Conservation (phyloP, 2,797 vertebrate species). For the Hydrocynus forskahlii region DNA sequence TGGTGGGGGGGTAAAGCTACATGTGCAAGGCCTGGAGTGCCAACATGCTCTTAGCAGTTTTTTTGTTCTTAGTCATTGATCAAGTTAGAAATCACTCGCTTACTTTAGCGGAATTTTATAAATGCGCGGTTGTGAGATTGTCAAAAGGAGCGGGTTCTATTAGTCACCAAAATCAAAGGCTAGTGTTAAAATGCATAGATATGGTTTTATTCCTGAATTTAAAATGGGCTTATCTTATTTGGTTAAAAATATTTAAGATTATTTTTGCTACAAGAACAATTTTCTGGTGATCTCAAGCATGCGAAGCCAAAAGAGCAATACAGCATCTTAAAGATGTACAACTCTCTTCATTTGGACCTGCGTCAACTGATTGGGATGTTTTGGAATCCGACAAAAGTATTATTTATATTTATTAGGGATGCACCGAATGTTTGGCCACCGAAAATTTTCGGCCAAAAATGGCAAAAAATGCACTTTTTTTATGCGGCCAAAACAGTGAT, state of each 20-base stretch:
- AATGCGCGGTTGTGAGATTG: neutral
- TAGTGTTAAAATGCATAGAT: constrained; percentile 20
- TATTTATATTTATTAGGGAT: neutral
- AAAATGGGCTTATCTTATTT: constrained; percentile 22
- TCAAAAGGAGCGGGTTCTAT: constrained; percentile 1
- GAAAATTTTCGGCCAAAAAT: no score
- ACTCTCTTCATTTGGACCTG: constrained; percentile 1
- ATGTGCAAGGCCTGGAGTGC: constrained; percentile 49
- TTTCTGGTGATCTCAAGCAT: constrained; percentile 18
- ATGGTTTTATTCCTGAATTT: constrained; percentile 4
- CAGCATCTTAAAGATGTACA: neutral
- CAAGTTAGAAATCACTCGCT: neutral
- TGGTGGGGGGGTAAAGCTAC: constrained; percentile 42
- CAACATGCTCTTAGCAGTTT: constrained; percentile 66
- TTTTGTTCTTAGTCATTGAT: constrained; percentile 15
- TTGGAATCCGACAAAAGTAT: neutral
- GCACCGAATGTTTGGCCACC: no score
- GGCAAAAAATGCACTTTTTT: no score
- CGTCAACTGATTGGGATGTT: neutral
- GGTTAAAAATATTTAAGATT: constrained; percentile 1
- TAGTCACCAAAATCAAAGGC: constrained; percentile 33
- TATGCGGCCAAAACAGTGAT: no score
- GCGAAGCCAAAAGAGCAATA: constrained; percentile 31
- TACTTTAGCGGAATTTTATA: neutral
- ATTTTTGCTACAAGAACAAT: neutral